A percentile compares a stretch with the other conserved stretches of the same genome.
Conservation (phyloP, 2,888 invertebrate species). For the Nowickia ferox region DNA sequence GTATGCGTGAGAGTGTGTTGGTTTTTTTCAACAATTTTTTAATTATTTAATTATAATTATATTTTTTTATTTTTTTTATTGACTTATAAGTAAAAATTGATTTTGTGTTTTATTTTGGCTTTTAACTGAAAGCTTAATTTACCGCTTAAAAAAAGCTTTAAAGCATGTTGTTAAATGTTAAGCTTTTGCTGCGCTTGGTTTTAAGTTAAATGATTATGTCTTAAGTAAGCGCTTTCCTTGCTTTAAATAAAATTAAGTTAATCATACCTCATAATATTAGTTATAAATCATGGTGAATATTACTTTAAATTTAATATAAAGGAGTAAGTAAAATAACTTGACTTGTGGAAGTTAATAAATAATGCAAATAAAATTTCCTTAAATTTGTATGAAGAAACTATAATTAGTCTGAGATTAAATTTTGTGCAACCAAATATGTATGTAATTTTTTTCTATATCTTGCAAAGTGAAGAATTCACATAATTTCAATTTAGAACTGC, state of each 20-base stretch:
- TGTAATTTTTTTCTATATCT: not conserved
- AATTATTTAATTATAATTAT: constrained; percentile 7
- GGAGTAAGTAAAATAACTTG: too few species aligned
- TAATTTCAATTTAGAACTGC: not conserved
- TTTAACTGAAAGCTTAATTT: not conserved
- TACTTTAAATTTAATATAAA: not conserved
- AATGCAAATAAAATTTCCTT: too few species aligned
- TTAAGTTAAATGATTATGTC: not conserved
- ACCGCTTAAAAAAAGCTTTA: constrained; percentile 9
- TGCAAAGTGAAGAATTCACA: not conserved
- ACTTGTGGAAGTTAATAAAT: too few species aligned
- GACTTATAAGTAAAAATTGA: not conserved
- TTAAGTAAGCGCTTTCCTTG: constrained; percentile 16
- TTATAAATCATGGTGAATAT: constrained; percentile 36
- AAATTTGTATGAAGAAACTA: too few species aligned
- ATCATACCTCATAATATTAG: constrained; percentile 15
- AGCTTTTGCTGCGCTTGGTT: constrained; percentile 13
- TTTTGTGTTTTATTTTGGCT: not conserved
- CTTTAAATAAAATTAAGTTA: constrained; percentile 3
- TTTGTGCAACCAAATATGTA: too few species aligned
- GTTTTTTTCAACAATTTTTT: not conserved
- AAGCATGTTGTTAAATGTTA: constrained; percentile 32
- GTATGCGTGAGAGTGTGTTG: constrained; percentile 20
- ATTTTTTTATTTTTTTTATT: not conserved
- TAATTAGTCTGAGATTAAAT: too few species aligned